These are phyloP conservation scores for Spodoptera frugiperda DNA, from an alignment of 1,140 invertebrate genomes.

Conservation along the genomic window DNA sequence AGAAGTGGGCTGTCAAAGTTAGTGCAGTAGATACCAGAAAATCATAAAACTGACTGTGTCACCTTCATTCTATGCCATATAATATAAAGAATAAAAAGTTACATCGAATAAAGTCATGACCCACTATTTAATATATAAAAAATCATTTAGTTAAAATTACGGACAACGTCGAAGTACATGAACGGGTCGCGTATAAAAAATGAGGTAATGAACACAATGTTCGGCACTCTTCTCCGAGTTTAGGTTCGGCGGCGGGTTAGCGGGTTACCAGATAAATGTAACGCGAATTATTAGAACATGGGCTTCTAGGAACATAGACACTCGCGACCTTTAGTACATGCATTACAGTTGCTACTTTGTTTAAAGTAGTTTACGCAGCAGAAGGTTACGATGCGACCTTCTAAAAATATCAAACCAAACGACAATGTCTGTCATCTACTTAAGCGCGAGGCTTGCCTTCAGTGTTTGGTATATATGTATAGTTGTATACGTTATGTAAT, in stretches of 20 bases:
- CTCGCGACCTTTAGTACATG: background rate
- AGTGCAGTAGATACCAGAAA: too few relatives aligned
- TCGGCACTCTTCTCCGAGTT: constrained; percentile 54
- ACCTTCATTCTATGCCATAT: too few relatives aligned
- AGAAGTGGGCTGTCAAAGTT: too few relatives aligned
- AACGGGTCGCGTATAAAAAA: constrained; percentile 61
- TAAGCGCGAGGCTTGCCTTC: background rate
- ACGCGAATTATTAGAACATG: constrained; percentile 46
- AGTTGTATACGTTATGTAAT: background rate
- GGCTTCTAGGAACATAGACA: background rate
- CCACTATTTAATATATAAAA: constrained; percentile 40
- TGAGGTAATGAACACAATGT: constrained; percentile 69
- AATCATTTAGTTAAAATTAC: constrained; percentile 40
- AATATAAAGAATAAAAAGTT: constrained; percentile 5
- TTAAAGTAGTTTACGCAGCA: too few relatives aligned
- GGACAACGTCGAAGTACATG: constrained; percentile 42
- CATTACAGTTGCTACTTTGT: background rate
- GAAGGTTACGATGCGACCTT: too few relatives aligned
- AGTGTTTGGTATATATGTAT: background rate
- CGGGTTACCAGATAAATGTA: constrained; percentile 68
- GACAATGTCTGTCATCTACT: too few relatives aligned
- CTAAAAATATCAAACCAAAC: too few relatives aligned
- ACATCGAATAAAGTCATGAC: constrained; percentile 45
- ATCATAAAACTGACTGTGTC: too few relatives aligned
- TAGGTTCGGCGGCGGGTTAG: constrained; percentile 64